Percentiles rank a stretch among this genome's conserved stretches.
phyloP scores from a whole-genome alignment of 2,888 invertebrate species.

The Phania funesta region DNA sequence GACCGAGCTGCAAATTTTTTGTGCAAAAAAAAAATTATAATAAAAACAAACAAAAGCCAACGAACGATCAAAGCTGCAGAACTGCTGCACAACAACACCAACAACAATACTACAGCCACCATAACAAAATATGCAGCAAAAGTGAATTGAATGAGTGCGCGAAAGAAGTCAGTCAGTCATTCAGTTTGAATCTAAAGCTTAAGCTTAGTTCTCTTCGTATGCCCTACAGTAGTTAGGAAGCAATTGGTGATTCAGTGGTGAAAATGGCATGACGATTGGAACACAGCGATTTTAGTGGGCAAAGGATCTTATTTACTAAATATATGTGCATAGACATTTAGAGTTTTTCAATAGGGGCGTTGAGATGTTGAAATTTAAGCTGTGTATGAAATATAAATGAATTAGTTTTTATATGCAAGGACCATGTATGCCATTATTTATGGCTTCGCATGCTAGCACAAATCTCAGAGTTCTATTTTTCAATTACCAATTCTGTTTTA shows the following conservation, averaged over 20 bases:
- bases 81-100: conserved; percentile 25
- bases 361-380: too few relatives aligned
- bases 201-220: conserved; percentile 46
- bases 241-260: background rate
- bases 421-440: too few relatives aligned
- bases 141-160: conserved; percentile 66
- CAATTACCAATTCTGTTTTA: too few relatives aligned
- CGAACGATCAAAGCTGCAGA: conserved; percentile 64
- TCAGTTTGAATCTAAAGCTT: conserved; percentile 59
- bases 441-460: too few relatives aligned
- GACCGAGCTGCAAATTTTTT: conserved; percentile 72
- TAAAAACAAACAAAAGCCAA: conserved; percentile 62
- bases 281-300: too few relatives aligned
- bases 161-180: conserved; percentile 66
- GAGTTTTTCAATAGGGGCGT: too few relatives aligned
- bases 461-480: too few relatives aligned
- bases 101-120: background rate
- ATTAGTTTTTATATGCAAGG: too few relatives aligned
- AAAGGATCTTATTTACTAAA: too few relatives aligned
- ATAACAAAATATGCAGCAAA: conserved; percentile 26
- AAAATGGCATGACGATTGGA: too few relatives aligned
- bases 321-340: too few relatives aligned
- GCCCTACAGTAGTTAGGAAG: conserved; percentile 17
- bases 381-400: too few relatives aligned
- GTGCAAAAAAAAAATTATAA: conserved; percentile 52